A percentile compares a stretch with the other conserved stretches of the same genome.
Conservation (phyloP, 2,113 vertebrate genomes). For the Oreocharis arfaki region DNA sequence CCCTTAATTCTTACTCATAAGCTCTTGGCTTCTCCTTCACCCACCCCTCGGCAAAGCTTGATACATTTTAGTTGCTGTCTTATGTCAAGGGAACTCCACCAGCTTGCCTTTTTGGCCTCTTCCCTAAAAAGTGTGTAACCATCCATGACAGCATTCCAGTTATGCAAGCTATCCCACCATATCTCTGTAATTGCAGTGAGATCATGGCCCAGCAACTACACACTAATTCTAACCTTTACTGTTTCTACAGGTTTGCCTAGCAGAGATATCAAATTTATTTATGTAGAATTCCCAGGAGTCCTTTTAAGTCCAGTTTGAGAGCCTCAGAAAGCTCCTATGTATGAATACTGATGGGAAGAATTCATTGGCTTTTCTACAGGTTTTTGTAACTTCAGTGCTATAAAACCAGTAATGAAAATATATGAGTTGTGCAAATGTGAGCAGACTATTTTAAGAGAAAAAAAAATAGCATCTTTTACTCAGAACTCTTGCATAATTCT, state of each 20-base stretch:
- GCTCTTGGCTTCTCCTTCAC: neutral
- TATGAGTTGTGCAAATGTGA: neutral
- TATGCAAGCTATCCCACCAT: neutral
- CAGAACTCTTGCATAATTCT: neutral
- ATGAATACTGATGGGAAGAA: neutral
- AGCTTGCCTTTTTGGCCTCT: neutral
- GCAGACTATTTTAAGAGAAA: neutral
- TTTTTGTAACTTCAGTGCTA: neutral
- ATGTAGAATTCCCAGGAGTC: neutral
- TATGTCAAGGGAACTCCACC: no score
- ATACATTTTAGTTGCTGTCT: neutral
- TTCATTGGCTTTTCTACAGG: neutral
- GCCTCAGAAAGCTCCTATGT: neutral
- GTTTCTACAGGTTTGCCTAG: neutral
- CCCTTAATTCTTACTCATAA: neutral
- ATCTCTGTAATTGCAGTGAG: neutral
- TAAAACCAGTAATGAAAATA: neutral
- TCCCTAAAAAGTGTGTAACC: neutral
- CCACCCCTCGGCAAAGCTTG: neutral
- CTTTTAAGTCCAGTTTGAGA: neutral
- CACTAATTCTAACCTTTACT: neutral
- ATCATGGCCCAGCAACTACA: neutral
- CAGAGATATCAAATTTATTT: neutral
- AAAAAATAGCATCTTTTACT: neutral
- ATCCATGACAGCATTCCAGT: neutral